Percentiles rank a stretch among this genome's conserved stretches.
Conservation (phyloP, 2,888 invertebrate species). For the Troides aeacus region DNA sequence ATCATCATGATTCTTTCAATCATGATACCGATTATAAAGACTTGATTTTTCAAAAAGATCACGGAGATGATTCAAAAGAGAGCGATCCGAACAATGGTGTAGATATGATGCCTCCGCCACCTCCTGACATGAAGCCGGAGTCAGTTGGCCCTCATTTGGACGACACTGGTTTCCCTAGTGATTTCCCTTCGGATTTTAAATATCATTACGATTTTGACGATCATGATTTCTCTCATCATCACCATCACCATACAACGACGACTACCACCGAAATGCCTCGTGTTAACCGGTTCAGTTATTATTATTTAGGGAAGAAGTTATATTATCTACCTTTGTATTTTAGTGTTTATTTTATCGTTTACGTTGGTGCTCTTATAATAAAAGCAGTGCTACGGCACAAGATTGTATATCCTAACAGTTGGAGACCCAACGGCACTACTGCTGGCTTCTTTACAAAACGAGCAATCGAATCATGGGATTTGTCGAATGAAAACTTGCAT, state of each 20-base stretch:
- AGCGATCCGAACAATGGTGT: slow-evolving; percentile 49
- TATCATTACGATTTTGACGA: slow-evolving; percentile 69
- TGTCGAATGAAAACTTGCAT: slow-evolving; percentile 72
- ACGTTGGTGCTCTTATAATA: slow-evolving; percentile 85
- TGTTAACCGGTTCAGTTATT: slow-evolving; percentile 85
- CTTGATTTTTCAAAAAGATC: slow-evolving; percentile 57
- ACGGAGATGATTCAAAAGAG: slow-evolving; percentile 44
- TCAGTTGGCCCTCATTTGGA: slow-evolving; percentile 42
- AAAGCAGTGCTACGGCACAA: slow-evolving; percentile 87
- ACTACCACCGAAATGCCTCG: slow-evolving; percentile 78
- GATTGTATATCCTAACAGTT: slow-evolving; percentile 82
- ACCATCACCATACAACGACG: slow-evolving; percentile 60
- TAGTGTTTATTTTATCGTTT: slow-evolving; percentile 85
- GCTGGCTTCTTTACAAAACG: slow-evolving; percentile 68
- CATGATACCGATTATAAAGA: slow-evolving; percentile 61
- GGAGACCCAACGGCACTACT: slow-evolving; percentile 64
- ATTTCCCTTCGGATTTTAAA: slow-evolving; percentile 70
- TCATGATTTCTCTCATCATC: slow-evolving; percentile 53
- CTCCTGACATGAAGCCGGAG: slow-evolving; percentile 49
- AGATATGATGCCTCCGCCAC: slow-evolving; percentile 61
- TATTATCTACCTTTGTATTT: slow-evolving; percentile 89
- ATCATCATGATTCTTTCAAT: slow-evolving; percentile 44
- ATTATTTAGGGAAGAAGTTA: slow-evolving; percentile 86
- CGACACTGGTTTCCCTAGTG: slow-evolving; percentile 57
- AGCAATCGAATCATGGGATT: slow-evolving; percentile 67